A percentile compares a stretch with the other conserved stretches of the same genome.
Conservation (phyloP, 2,797 vertebrate species). For the Microctenopoma stevenorrisi region DNA sequence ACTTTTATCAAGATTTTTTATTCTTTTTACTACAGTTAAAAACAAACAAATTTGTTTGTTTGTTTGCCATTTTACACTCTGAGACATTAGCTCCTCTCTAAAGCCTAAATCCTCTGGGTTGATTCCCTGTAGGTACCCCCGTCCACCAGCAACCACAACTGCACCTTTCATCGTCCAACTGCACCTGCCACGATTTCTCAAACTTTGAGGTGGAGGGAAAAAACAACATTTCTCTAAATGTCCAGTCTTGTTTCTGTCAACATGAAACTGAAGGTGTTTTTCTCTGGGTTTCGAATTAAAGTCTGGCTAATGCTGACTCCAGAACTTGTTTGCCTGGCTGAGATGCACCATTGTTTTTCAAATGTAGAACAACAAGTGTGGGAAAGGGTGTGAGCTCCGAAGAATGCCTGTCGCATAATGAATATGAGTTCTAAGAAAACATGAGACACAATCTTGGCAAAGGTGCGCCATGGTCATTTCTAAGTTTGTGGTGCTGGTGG, state of each 20-base stretch:
- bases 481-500: constrained; percentile 67
- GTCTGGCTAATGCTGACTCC: constrained; percentile 22
- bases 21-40: background rate
- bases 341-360: constrained; percentile 26
- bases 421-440: constrained; percentile 22
- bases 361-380: constrained; percentile 12
- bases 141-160: constrained; percentile 36
- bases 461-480: constrained; percentile 40
- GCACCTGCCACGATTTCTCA: constrained; percentile 10
- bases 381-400: background rate
- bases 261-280: background rate
- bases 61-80: constrained; percentile 4
- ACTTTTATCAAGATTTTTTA: background rate
- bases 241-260: constrained; percentile 8
- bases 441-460: constrained; percentile 32
- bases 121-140: constrained; percentile 22
- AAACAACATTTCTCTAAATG: constrained; percentile 15
- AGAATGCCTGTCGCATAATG: constrained; percentile 1
- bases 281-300: background rate
- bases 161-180: constrained; percentile 35
- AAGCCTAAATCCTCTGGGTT: background rate
- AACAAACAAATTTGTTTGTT: background rate
- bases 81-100: constrained; percentile 24
- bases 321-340: constrained; percentile 6
- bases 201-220: background rate